Conservation (phyloP, 1,140 invertebrate genomes). For the Euglossa dilemma region DNA sequence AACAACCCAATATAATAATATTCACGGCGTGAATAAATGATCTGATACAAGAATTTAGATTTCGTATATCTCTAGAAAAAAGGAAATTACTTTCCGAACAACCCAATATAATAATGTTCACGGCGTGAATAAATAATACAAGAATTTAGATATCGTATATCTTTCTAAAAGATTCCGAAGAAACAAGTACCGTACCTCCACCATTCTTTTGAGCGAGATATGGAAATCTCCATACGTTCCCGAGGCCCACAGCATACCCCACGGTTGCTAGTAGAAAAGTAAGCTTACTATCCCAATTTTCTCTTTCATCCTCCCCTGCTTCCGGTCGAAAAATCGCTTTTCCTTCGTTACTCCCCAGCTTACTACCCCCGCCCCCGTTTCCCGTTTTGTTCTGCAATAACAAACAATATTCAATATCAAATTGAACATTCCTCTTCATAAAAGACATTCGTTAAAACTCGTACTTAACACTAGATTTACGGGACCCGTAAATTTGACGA, state of each 20-base stretch:
- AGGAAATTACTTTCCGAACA: too few species aligned
- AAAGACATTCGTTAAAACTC: background rate
- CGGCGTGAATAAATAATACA: too few species aligned
- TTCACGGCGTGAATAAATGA: background rate
- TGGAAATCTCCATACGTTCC: constrained; percentile 97
- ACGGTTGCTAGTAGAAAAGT: constrained; percentile 95
- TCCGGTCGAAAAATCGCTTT: constrained; percentile 88
- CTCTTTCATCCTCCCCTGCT: constrained; percentile 90
- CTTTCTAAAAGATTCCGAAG: background rate
- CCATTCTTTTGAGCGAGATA: constrained; percentile 96
- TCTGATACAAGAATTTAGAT: too few species aligned
- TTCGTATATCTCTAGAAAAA: too few species aligned
- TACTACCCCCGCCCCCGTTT: constrained; percentile 80
- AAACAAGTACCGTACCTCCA: constrained; percentile 84
- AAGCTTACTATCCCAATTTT: constrained; percentile 96
- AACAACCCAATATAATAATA: too few species aligned
- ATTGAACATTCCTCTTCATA: background rate
- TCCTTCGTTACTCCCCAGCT: constrained; percentile 84
- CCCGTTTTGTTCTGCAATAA: constrained; percentile 70
- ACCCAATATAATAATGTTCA: background rate
- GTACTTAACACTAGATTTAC: too few species aligned
- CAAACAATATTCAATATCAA: background rate
- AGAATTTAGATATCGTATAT: too few species aligned
- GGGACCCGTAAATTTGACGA: too few species aligned
- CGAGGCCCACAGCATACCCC: constrained; percentile 96